Base-by-base conservation (phyloP, 2,888 invertebrate species). In the Colostygia pectinataria region DNA sequence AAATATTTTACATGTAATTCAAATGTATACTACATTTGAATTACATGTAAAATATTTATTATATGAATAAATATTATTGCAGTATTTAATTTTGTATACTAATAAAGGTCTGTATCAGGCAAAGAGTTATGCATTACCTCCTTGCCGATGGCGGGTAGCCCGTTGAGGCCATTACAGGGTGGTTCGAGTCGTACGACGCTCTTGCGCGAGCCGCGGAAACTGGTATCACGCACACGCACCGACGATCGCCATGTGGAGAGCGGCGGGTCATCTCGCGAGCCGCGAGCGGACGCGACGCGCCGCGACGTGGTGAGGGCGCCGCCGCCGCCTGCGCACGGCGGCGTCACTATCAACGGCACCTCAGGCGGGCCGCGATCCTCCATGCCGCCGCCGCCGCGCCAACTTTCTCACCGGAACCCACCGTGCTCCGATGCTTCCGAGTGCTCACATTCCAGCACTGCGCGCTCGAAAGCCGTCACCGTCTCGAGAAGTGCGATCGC, bases 161-260 rank as follows among this genome's bases (percentile, higher is more conserved):
- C 91, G 80, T 91, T 91, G 87, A 91, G 88, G 63, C 93, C 93
- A 77, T 93, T 93, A 85, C 92, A 93, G 59, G 92, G 92, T 28
- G 92, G 92, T 84, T 93, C 93, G 63, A 93, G 90, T 71, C 92
- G 92, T 61, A 93, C 92, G 64, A 92, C 85, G 75, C 92, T 92
- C 76, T 91, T 92, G 71, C 92, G 87, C 63, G 92, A 92, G 73
- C 93, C 93, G 61, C 92, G 92, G 77, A 91, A 92, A 59, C 92
- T 91, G 57, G 92, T 92, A 69, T 93, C 93, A 74, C 90, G 92
- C 58, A 93, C 92, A 59, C 93, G 89, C 63, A 93, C 93, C 61
- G 93, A 93, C 63, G 92, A 92, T 89, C 93, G 93, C 85, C 92
- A 92, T 40, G 92, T 83, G 64, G 92, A 85, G 50, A 77, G 84